phyloP scores from a whole-genome alignment of 1,140 invertebrate genomes.

The Pristionchus pacificus region DNA sequence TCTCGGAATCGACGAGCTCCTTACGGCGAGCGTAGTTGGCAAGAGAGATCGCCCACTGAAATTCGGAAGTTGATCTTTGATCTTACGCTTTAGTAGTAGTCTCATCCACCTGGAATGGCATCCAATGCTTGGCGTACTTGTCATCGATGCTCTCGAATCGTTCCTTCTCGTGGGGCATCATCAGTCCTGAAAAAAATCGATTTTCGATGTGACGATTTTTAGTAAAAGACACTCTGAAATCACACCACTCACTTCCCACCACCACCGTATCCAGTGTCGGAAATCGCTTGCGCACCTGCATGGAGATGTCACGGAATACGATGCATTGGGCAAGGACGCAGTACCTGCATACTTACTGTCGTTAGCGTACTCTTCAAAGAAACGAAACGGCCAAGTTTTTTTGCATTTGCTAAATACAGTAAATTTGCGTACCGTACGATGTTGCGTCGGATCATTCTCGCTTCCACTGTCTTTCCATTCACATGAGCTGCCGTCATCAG shows the following conservation, averaged over 20 bases:
- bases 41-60: slow-evolving; percentile 18
- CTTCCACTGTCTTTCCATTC: slow-evolving; percentile 69
- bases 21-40: not conserved
- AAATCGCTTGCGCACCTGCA: slow-evolving; percentile 85
- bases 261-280: slow-evolving; percentile 82
- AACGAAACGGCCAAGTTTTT: not conserved
- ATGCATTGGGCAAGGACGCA: slow-evolving; percentile 71
- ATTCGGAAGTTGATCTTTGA: not conserved
- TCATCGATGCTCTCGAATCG: slow-evolving; percentile 11
- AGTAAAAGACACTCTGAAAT: not conserved
- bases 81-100: not conserved
- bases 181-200: slow-evolving; percentile 9
- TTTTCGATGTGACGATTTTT: no score
- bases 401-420: not conserved
- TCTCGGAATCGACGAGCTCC: slow-evolving; percentile 4
- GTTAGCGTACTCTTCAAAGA: no score
- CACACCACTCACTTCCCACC: slow-evolving; percentile 65
- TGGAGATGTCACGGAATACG: slow-evolving; percentile 76
- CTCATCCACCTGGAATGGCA: slow-evolving; percentile 17
- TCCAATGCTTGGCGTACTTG: slow-evolving; percentile 10
- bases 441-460: slow-evolving; percentile 79
- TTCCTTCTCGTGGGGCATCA: slow-evolving; percentile 22
- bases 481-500: slow-evolving; percentile 67
- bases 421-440: slow-evolving; percentile 82
- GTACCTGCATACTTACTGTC: no score